A percentile compares a stretch with the other conserved stretches of the same genome.
phyloP scores from a whole-genome alignment of 2,113 vertebrate genomes.

The Rhynchomys soricoides region DNA sequence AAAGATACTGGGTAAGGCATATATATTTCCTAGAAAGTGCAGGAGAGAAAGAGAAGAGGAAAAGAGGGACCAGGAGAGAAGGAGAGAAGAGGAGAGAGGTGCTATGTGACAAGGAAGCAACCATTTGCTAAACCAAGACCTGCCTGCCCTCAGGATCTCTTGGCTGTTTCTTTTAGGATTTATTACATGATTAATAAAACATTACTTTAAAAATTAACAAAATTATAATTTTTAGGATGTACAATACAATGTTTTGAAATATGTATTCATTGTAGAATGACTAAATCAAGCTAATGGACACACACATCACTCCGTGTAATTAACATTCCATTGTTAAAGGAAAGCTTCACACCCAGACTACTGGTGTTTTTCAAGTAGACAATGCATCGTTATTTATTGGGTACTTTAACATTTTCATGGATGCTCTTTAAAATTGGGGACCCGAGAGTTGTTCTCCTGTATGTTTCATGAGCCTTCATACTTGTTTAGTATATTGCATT shows the following conservation, averaged over 20 bases:
- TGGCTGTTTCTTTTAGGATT: not conserved
- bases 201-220: not conserved
- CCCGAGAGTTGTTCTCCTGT: not conserved
- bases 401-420: conserved; percentile 20
- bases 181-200: not conserved
- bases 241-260: not conserved
- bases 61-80: not conserved
- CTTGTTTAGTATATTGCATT: not conserved
- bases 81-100: not conserved
- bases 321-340: not conserved
- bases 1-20: not conserved
- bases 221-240: not conserved
- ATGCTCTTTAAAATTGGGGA: not conserved
- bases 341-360: not conserved
- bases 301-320: not conserved
- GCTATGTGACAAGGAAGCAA: not conserved
- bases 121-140: not conserved
- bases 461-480: not conserved
- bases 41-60: not conserved
- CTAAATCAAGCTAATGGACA: not conserved
- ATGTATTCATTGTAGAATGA: not conserved
- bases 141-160: not conserved
- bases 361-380: not conserved
- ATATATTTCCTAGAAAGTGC: not conserved
- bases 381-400: not conserved